These are phyloP conservation scores for Ephialtes manifestator DNA, from an alignment of 2,888 invertebrate genomes.

Conservation along the genomic window DNA sequence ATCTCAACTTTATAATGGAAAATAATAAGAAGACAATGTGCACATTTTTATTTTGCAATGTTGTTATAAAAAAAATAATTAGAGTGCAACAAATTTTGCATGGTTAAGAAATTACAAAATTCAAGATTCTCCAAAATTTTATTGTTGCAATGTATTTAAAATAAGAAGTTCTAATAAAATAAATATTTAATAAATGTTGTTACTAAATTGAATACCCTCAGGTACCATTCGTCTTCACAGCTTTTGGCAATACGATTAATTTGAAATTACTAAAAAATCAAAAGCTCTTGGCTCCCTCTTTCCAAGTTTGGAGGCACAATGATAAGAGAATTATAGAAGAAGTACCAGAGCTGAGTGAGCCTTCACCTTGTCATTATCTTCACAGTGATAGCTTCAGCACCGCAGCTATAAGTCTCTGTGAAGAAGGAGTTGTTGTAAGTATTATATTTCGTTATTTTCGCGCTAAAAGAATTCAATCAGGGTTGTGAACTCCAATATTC, in stretches of 20 bases:
- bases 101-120: no score
- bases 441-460: slow-evolving; percentile 8
- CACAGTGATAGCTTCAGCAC: slow-evolving; percentile 88
- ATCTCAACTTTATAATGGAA: no score
- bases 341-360: slow-evolving; percentile 76
- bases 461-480: no score
- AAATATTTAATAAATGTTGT: not conserved
- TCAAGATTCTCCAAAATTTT: no score
- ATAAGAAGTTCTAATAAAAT: no score
- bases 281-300: slow-evolving; percentile 88
- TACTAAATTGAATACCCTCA: slow-evolving; percentile 63
- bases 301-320: slow-evolving; percentile 88
- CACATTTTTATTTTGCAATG: no score
- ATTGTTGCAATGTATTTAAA: no score
- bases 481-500: no score
- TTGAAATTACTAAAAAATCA: slow-evolving; percentile 89
- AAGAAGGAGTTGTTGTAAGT: slow-evolving; percentile 89
- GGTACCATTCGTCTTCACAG: slow-evolving; percentile 80
- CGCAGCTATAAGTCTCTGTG: slow-evolving; percentile 91
- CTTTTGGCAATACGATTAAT: slow-evolving; percentile 86
- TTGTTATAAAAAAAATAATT: no score
- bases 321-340: slow-evolving; percentile 80
- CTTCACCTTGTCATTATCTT: slow-evolving; percentile 89
- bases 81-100: no score
- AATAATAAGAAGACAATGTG: no score